Base-by-base conservation (phyloP, 2,113 vertebrate genomes). In the Gallinago undulata region DNA sequence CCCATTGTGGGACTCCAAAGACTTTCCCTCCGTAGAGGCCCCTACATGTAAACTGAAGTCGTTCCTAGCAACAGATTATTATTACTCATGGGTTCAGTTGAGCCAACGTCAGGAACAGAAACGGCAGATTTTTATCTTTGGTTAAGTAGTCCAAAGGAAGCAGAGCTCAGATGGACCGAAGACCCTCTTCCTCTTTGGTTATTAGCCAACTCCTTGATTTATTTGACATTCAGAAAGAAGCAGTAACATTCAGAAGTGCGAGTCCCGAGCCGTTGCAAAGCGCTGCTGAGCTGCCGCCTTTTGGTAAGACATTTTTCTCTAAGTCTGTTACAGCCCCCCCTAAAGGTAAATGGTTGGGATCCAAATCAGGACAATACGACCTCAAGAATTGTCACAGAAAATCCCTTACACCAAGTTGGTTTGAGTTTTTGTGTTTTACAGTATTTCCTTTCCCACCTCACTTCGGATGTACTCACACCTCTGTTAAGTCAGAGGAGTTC, bases 21-120 rank as follows among this genome's bases (percentile, higher is more conserved):
- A 39, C 64, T 83, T 93, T 88, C 77, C 73, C 81, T 97, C 77
- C 69, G 24, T 3, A 51, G 82, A 96, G 90, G 92, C 89, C 90
- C 96, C 92, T 79, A 57, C 53, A 47, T 85, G 68, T 86, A 94
- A 95, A 92, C 89, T 69, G 47, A 17, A 89, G 47, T 80, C 82
- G 56, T 39, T 97, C 89, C 92, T 93, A 96, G 93, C 94, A 97
- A 96, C 74, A 37, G 62, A 92, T 90, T 56, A 23, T 78, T 80
- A 95, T 87, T 95, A 93, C 93, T 91, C 87, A 67, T 59, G 75
- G 56, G 5, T 69, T 60, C 57, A 88, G 73, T 25, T 8, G 23
- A 87, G 79, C 70, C 86, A 86, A 84, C 30, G 1, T 55, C 87
- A 55, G 16, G 48, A 87, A 79, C 50, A 94, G 66, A 83, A 95